Conservation (phyloP, 2,888 invertebrate species). For the Lochmaea capreae region DNA sequence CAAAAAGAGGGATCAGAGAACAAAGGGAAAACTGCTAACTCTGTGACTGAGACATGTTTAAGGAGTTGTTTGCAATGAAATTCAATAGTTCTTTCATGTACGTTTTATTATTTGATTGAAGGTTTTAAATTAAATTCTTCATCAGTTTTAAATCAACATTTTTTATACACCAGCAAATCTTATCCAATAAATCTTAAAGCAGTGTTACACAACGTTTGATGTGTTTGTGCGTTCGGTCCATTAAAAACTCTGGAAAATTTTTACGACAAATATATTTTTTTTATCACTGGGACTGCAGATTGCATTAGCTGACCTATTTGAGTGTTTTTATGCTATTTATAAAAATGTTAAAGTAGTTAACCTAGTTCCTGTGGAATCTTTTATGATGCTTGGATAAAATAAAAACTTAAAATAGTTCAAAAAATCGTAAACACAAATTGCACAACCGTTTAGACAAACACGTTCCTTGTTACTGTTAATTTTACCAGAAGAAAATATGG, state of each 20-base stretch:
- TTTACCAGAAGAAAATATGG: conserved; percentile 22
- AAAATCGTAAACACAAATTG: conserved; percentile 45
- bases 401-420: conserved; percentile 44
- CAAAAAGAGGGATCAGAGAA: too few species aligned
- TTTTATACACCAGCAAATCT: too few species aligned
- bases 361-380: conserved; percentile 46
- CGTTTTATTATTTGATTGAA: too few species aligned
- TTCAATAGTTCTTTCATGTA: too few species aligned
- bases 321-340: conserved; percentile 47
- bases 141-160: background rate
- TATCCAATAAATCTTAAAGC: conserved; percentile 18
- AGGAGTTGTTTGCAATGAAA: too few species aligned
- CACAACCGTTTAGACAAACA: conserved; percentile 36
- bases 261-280: conserved; percentile 44
- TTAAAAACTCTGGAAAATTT: conserved; percentile 31
- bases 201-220: conserved; percentile 26
- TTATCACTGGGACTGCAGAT: conserved; percentile 40
- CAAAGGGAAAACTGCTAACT: too few species aligned
- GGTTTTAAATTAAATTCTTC: too few species aligned
- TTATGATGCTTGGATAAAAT: conserved; percentile 44
- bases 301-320: conserved; percentile 45
- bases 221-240: conserved; percentile 17
- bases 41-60: too few species aligned
- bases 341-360: conserved; percentile 46
- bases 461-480: conserved; percentile 31